Evolutionary conservation across 2,113 vertebrate species (phyloP).

Genomic region (Diphyllodes magnificus): DNA sequence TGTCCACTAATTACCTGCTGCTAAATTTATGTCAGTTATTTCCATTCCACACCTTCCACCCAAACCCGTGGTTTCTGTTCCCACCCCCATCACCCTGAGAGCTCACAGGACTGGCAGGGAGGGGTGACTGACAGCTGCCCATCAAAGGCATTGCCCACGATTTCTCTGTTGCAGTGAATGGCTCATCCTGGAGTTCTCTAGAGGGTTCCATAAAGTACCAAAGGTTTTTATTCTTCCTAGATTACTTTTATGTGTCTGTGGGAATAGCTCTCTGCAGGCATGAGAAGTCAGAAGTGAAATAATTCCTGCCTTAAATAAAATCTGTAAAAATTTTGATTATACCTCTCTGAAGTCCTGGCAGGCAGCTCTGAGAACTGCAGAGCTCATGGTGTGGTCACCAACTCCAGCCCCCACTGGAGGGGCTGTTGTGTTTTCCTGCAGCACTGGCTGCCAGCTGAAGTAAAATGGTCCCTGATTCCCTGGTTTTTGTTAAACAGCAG

Average conservation of each 20-base stretch:
- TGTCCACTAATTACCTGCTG: not conserved
- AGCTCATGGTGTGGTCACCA: rapidly evolving
- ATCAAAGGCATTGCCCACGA: not conserved
- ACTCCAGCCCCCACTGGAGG: not conserved
- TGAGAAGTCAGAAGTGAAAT: not conserved
- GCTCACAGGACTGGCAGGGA: not conserved
- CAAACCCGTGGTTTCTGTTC: not conserved
- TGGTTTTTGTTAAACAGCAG: not conserved
- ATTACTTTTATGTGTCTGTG: not conserved
- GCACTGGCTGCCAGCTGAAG: not conserved
- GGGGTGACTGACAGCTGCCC: not conserved
- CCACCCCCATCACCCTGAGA: not conserved
- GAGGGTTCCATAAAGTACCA: not conserved
- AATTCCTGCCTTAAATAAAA: not conserved
- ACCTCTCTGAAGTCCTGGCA: not conserved
- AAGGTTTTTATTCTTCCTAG: not conserved
- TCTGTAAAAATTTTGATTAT: not conserved
- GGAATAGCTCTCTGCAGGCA: not conserved
- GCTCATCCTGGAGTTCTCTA: not conserved
- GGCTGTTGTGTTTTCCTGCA: rapidly evolving
- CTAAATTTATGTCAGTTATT: not conserved
- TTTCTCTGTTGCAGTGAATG: not conserved
- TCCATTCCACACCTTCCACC: not conserved
- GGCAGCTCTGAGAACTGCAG: not conserved
- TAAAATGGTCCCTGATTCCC: rapidly evolving